These are phyloP conservation scores for Metacarcinus magister DNA, from an alignment of 2,888 invertebrate genomes.

Conservation along the genomic window DNA sequence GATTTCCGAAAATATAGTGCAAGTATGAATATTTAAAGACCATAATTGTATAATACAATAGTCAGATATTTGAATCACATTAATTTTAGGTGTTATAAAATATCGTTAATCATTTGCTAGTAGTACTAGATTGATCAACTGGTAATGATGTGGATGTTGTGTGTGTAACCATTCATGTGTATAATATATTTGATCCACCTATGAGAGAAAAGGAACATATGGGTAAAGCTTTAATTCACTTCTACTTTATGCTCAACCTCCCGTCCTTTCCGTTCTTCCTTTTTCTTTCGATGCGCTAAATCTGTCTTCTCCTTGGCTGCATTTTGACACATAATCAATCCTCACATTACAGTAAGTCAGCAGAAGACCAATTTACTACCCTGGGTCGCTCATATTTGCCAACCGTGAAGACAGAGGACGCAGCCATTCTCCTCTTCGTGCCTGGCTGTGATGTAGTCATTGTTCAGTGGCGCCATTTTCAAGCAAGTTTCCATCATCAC, in stretches of 20 bases:
- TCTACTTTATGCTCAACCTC: neutral
- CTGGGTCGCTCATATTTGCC: neutral
- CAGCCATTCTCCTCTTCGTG: neutral
- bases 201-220: neutral
- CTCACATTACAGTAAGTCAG: neutral
- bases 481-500: neutral
- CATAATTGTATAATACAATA: neutral
- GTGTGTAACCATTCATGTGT: neutral
- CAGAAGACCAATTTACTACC: neutral
- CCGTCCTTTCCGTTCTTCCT: neutral
- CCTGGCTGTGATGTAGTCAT: neutral
- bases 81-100: neutral
- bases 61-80: neutral
- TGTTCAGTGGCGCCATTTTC: neutral
- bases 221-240: neutral
- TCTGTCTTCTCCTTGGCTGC: neutral
- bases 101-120: neutral
- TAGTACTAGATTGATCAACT: neutral
- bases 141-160: neutral
- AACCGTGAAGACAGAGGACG: neutral
- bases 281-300: neutral
- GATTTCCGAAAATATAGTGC: too few species aligned
- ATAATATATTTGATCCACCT: neutral
- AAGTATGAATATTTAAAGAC: neutral
- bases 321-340: neutral